Evolutionary conservation across 2,113 vertebrate genomes (phyloP).

Genomic region (Ctenomys sociabilis): DNA sequence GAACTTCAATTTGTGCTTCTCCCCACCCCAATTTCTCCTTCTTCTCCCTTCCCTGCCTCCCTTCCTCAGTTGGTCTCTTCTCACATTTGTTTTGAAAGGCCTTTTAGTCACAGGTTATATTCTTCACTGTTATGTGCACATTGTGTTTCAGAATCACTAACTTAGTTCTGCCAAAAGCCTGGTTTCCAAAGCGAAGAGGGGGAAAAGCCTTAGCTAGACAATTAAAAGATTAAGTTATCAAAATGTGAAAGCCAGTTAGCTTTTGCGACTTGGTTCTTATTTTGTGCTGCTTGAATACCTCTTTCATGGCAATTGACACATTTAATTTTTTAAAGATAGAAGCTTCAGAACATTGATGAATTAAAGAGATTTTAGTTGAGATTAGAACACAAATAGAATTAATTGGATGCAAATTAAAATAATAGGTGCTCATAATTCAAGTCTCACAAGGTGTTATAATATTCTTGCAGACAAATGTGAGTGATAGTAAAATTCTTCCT

Average conservation of each 20-base stretch:
- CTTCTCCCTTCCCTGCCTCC: background rate
- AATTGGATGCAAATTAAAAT: conserved; percentile 80
- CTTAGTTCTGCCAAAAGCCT: conserved; percentile 57
- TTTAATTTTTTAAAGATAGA: conserved; percentile 78
- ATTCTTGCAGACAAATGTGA: conserved; percentile 70
- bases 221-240: conserved; percentile 66
- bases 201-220: background rate
- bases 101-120: conserved; percentile 85
- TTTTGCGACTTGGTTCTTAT: conserved; percentile 63
- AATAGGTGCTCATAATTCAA: conserved; percentile 80
- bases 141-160: conserved; percentile 49
- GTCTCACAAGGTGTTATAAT: conserved; percentile 72
- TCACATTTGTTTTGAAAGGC: background rate
- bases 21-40: no score
- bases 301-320: conserved; percentile 70
- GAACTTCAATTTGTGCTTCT: background rate
- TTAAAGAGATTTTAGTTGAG: conserved; percentile 79
- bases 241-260: conserved; percentile 68
- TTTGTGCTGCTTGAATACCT: conserved; percentile 62
- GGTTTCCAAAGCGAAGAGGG: background rate
- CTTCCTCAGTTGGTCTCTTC: background rate
- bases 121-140: background rate
- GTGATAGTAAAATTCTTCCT: conserved; percentile 52
- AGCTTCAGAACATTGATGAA: conserved; percentile 78
- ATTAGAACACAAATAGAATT: conserved; percentile 82